Evolutionary conservation across 2,888 invertebrate genomes (phyloP), one percentile per base, ranked within the genome.

Genomic region (Catocala fraxini): DNA sequence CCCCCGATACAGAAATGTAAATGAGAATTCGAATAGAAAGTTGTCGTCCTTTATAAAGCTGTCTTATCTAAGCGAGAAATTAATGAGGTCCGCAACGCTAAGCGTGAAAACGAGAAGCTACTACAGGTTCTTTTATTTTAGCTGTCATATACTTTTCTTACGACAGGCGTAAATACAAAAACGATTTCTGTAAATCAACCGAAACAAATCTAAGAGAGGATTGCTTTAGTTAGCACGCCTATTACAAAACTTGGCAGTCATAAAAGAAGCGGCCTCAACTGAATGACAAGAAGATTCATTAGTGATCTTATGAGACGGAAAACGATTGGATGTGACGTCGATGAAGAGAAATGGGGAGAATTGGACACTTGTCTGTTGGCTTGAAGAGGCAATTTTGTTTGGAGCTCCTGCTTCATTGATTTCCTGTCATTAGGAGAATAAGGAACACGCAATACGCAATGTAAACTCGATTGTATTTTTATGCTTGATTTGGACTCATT

Each of bases 201-300:
- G 49, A 41, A 49, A 59, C 54, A 56, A 64, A 58, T 62, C 56
- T 53, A 55, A 55, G 13, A 25, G 39, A 34, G 7, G 59, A 72
- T 51, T 63, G 51, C 13, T 56, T 61, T 63, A 69, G 61, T 68
- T 68, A 68, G 25, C 47, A 39, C 56, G 51, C 52, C 51, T 63
- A 61, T 64, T 65, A 60, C 61, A 56, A 60, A 66, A 55, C 35
- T 73, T 63, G 54, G 62, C 41, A 57, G 68, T 62, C 68, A 60
- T 73, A 75, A 75, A 75, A 70, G 60, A 61, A 59, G 47, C 15
- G 48, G 39, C 48, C 51, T 62, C 60, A 51, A 54, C 47, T 57
- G 66, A 73, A 73, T 76, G 73, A 75, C 74, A 71, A 69, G 70
- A 49, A 64, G 68, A 77, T 73, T 77, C 77, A 77, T 77, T 77